Conservation (phyloP, 1,140 invertebrate species). For the Heliconius hermathena region DNA sequence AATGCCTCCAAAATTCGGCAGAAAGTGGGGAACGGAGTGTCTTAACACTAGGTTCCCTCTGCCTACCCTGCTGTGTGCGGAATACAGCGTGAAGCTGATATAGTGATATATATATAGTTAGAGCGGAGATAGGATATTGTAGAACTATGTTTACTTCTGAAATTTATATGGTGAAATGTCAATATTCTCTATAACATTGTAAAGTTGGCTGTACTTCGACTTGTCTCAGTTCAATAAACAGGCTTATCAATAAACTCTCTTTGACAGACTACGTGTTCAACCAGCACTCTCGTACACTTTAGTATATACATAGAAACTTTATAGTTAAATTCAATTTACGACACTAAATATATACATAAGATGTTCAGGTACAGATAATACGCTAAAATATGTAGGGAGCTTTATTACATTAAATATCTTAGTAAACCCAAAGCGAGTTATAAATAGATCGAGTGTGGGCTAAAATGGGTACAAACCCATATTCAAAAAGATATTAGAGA, state of each 20-base stretch:
- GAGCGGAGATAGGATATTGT: background rate
- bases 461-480: background rate
- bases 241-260: background rate
- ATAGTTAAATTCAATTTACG: constrained; percentile 8
- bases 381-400: background rate
- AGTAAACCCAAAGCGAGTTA: background rate
- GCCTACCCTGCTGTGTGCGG: too few species aligned
- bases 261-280: background rate
- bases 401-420: background rate
- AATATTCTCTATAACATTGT: background rate
- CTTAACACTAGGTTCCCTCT: too few species aligned
- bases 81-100: too few species aligned
- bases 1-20: too few species aligned
- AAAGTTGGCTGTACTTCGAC: background rate
- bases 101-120: too few species aligned
- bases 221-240: constrained; percentile 10
- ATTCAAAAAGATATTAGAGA: background rate
- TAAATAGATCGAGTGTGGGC: background rate
- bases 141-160: background rate
- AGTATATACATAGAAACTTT: background rate
- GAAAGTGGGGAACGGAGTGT: too few species aligned
- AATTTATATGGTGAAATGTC: background rate
- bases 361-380: background rate
- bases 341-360: background rate
- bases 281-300: background rate